Evolutionary conservation across 2,113 vertebrate genomes (phyloP).

Genomic region (Engystomops pustulosus): DNA sequence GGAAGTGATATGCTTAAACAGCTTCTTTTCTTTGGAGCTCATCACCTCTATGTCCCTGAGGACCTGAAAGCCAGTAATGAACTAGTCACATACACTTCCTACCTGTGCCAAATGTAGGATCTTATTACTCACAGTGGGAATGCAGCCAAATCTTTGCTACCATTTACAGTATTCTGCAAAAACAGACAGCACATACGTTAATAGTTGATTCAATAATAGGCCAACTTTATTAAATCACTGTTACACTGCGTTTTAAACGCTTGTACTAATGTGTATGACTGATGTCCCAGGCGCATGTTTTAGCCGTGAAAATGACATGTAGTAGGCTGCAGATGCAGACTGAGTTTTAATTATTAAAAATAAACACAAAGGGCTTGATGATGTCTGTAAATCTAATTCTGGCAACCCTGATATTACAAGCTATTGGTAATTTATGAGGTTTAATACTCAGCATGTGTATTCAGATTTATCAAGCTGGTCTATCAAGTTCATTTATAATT

Average conservation of each 20-base stretch:
- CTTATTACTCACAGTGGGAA: constrained; percentile 20
- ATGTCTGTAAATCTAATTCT: neutral
- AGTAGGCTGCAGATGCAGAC: neutral
- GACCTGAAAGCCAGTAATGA: constrained; percentile 25
- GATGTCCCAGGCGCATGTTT: neutral
- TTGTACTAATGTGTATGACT: neutral
- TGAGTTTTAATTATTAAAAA: neutral
- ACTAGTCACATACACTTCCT: constrained; percentile 1
- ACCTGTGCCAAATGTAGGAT: constrained; percentile 35
- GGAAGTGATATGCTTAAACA: neutral
- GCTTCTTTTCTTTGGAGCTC: neutral
- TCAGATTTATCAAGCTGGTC: too few species aligned
- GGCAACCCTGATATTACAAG: neutral
- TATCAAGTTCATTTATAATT: neutral
- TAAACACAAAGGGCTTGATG: neutral
- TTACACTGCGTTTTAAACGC: neutral
- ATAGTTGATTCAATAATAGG: neutral
- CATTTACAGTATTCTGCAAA: neutral
- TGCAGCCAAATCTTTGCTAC: constrained; percentile 4
- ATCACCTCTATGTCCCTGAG: constrained; percentile 13
- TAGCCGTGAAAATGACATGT: neutral
- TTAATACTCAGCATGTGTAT: neutral
- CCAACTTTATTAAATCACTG: neutral
- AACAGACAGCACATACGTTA: neutral
- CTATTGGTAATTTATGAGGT: neutral